A percentile compares a stretch with the other conserved stretches of the same genome.
Evolutionary conservation across 2,797 vertebrate species (phyloP).

Genomic region (Acrossocheilus wenchowensis): DNA sequence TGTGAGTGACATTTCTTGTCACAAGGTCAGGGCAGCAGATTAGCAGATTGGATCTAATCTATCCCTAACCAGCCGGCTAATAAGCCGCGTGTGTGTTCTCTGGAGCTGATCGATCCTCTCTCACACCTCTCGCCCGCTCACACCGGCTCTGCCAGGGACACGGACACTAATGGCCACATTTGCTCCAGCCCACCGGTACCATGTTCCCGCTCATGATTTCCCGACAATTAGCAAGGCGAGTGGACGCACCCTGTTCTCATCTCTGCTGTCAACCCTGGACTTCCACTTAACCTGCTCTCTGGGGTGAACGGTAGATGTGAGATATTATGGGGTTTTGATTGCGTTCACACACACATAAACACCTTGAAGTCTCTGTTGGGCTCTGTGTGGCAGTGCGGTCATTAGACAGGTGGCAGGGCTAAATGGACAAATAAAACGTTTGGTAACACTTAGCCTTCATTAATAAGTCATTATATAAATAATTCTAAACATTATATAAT

Average conservation of each 20-base stretch:
- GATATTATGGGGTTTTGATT: constrained; percentile 43
- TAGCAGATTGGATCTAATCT: constrained; percentile 61
- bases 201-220: constrained; percentile 56
- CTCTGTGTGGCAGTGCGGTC: background rate
- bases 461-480: constrained; percentile 5
- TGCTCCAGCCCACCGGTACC: constrained; percentile 54
- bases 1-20: constrained; percentile 55
- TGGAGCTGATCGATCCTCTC: constrained; percentile 54
- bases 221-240: constrained; percentile 57
- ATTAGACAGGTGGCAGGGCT: constrained; percentile 17
- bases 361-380: constrained; percentile 23
- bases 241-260: constrained; percentile 19
- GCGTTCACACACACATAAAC: constrained; percentile 10
- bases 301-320: constrained; percentile 11
- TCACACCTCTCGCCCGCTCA: constrained; percentile 56
- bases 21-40: constrained; percentile 58
- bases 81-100: constrained; percentile 52
- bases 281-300: constrained; percentile 76
- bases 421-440: constrained; percentile 37
- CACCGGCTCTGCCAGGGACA: constrained; percentile 52
- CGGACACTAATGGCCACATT: constrained; percentile 58
- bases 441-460: constrained; percentile 29
- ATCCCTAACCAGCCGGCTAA: constrained; percentile 59
- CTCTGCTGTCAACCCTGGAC: constrained; percentile 34
- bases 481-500: constrained; percentile 2